A percentile compares a stretch with the other conserved stretches of the same genome.
Evolutionary conservation across 1,140 invertebrate genomes (phyloP).

Genomic region (Drosophila sucinea): DNA sequence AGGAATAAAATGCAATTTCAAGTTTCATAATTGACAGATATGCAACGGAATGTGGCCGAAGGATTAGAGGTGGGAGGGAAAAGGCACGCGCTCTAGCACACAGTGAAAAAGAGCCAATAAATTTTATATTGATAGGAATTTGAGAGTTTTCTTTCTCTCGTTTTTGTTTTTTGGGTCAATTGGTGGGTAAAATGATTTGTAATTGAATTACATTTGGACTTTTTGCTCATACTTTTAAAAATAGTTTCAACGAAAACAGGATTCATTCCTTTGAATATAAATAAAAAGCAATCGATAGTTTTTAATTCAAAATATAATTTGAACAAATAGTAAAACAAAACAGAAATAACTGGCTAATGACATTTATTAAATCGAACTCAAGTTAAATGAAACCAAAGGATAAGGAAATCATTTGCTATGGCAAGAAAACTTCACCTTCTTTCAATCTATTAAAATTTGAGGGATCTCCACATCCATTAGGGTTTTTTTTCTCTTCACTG

Average conservation of each 20-base stretch:
- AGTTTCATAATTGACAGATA: constrained; percentile 52
- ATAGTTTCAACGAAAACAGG: too few relatives aligned
- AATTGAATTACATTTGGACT: neutral
- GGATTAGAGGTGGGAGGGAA: neutral
- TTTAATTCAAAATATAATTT: too few relatives aligned
- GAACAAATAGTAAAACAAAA: neutral
- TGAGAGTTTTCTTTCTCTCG: neutral
- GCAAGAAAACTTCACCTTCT: neutral
- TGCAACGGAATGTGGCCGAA: constrained; percentile 18
- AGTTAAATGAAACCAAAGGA: neutral
- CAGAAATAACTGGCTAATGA: neutral
- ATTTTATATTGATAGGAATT: constrained; percentile 5
- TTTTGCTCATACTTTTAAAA: neutral
- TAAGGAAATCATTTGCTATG: neutral
- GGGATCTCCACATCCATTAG: too few relatives aligned
- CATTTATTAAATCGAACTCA: neutral
- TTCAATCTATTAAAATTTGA: too few relatives aligned
- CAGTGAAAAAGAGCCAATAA: neutral
- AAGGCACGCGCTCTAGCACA: too few relatives aligned
- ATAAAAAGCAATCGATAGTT: too few relatives aligned
- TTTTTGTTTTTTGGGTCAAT: constrained; percentile 48
- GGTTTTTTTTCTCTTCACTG: too few relatives aligned
- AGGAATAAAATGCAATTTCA: constrained; percentile 58
- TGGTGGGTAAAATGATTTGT: constrained; percentile 23
- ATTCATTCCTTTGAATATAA: neutral